Conservation (phyloP, 64 coral and sea anemone species). For the Stichodactyla helianthus region DNA sequence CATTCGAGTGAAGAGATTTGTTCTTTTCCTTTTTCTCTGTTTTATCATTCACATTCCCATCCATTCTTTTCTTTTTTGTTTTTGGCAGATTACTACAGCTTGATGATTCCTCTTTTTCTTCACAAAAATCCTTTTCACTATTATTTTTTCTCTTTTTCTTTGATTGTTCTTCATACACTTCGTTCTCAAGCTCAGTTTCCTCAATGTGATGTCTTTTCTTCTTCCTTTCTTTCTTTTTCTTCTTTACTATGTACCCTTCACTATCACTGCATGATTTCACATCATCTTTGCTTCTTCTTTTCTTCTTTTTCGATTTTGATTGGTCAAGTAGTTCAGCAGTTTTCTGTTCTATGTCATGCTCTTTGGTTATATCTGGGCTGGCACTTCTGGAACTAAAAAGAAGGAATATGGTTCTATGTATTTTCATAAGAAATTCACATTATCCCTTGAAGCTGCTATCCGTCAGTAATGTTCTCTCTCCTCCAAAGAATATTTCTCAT, state of each 20-base stretch:
- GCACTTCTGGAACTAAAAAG: slow-evolving; percentile 9
- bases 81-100: slow-evolving; percentile 1
- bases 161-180: neutral
- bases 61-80: slow-evolving; percentile 9
- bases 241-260: neutral
- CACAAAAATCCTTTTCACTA: neutral
- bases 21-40: neutral
- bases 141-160: neutral
- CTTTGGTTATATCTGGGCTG: neutral
- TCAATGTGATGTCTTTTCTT: neutral
- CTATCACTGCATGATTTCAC: slow-evolving; percentile 6
- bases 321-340: neutral
- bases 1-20: neutral
- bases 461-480: too few relatives aligned
- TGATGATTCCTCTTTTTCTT: neutral
- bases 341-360: slow-evolving; percentile 9
- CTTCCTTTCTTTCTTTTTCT: slow-evolving; percentile 15
- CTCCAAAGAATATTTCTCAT: too few relatives aligned
- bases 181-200: neutral
- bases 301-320: slow-evolving; percentile 8
- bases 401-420: neutral
- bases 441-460: too few relatives aligned
- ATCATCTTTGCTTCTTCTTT: neutral
- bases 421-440: too few relatives aligned
- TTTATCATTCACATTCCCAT: neutral